Conservation (phyloP, 2,113 vertebrate species). For the Panurus biarmicus region DNA sequence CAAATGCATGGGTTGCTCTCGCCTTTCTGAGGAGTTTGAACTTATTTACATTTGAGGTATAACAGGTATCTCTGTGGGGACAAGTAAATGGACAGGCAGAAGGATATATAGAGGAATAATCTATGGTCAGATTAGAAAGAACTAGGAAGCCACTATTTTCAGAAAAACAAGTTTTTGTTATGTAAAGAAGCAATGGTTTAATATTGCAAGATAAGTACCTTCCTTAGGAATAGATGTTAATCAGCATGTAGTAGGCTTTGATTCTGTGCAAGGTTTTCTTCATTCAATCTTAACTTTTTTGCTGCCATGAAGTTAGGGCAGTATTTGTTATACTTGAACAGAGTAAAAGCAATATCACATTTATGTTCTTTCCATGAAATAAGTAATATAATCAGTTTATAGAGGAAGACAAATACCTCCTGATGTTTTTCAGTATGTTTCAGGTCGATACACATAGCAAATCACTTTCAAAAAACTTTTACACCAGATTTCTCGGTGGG, state of each 20-base stretch:
- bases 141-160: background rate
- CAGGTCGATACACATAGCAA: background rate
- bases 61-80: background rate
- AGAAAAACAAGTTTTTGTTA: background rate
- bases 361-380: background rate
- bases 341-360: background rate
- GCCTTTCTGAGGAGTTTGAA: background rate
- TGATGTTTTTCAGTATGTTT: background rate
- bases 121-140: background rate
- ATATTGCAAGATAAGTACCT: background rate
- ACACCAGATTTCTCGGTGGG: background rate
- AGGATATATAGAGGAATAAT: background rate
- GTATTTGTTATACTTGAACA: background rate
- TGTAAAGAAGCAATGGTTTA: background rate
- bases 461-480: background rate
- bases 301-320: background rate
- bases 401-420: background rate
- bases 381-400: background rate
- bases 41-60: background rate
- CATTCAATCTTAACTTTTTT: background rate
- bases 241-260: background rate
- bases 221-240: background rate
- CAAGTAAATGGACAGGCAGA: background rate
- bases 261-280: background rate
- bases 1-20: background rate